Base-by-base conservation (phyloP, 2,797 vertebrate species). In the Gobionotothen gibberifrons region DNA sequence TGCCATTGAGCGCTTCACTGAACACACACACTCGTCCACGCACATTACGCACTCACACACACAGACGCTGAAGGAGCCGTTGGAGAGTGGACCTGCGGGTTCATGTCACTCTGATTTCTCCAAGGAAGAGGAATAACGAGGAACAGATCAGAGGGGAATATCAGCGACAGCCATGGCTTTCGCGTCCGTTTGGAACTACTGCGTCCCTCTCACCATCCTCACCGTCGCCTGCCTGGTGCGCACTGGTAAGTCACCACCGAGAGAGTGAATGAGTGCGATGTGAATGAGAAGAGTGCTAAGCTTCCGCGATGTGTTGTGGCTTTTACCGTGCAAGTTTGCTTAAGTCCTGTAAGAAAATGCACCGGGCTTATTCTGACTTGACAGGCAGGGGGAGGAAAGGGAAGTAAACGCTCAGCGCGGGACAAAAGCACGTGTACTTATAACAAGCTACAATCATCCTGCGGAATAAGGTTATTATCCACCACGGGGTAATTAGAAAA, bases 161-260 rank as follows among this genome's bases (percentile, higher is more conserved):
- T 54, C 89, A 67, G 72, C 86, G 54, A 63, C 84, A 43, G 80
- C 72, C 61, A 95, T 95, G 94, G 93, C 94, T 90, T 72, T 86
- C 44, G 62, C 67, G 72, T 75, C 87, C 76, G 74, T 90, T 78
- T 94, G 95, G 94, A 95, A 90, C 90, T 94, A 93, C 92, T 85
- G 93, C 91, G 87, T 89, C 89, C 89, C 92, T 13, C 78, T 94
- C 69, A 72, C 83, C 87, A 47, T 92, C 79, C 56, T 94, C 56
- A 69, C 91, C 44, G 81, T 84, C 69, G 81, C 91, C 66, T 92
- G 83, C 73, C 52, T 90, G 73, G 58, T 90, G 80, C 87, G 87
- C 85, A 89, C 94, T 53, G 95, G 95, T 95, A 95, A 94, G 93
- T 15, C 74, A 70, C 42, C 10, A 46, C 46, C 3, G n/a, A 48